Base-by-base conservation (phyloP, 2,797 vertebrate species). In the Poecilia wingei region DNA sequence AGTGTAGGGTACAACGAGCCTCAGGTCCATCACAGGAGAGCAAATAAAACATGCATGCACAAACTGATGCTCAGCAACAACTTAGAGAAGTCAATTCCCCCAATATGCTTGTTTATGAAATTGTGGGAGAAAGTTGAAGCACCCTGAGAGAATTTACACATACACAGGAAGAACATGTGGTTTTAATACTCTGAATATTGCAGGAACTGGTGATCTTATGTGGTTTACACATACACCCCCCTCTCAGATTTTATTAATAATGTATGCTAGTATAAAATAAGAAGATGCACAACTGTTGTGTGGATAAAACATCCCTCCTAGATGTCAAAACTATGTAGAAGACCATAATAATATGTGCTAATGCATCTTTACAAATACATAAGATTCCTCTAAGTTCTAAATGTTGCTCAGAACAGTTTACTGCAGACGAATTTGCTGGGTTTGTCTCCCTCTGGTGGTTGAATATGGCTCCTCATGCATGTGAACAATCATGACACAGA, bases 371-470 rank as follows among this genome's bases (percentile, higher is more conserved):
- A 18, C 7, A 39, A 41, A 41, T 9, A 36, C 33, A 64, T 14
- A 3, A 28, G n/a, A 13, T 14, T 13, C 5, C 2, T 33, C 6
- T 2, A 7, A 36, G 16, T 36, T 64, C 31, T 36, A 16, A 36
- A 20, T 33, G n/a, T 22, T 51, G 13, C 45, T 47, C 16, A 13
- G 1, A 41, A 4, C 18, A 64, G 28, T 28, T 31, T 2, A 16
- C 13, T 5, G 7, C 45, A 75, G 36, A 1, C n/a, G 22, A 61
- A 61, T n/a, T 43, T 41, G 4, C 72, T 28, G 79, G 80, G 3
- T 90, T 83, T 90, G 89, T 89, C 89, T 83, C 85, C 86, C 87
- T 80, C 91, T 90, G 3, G 80, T 80, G 90, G 82, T 77, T 31
- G 4, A 0, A 72, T 25, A 64, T 5, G 7, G 14, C 43, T 69